These are phyloP conservation scores for Drosophila guanche DNA, from an alignment of 1,140 invertebrate genomes.

Conservation along the genomic window DNA sequence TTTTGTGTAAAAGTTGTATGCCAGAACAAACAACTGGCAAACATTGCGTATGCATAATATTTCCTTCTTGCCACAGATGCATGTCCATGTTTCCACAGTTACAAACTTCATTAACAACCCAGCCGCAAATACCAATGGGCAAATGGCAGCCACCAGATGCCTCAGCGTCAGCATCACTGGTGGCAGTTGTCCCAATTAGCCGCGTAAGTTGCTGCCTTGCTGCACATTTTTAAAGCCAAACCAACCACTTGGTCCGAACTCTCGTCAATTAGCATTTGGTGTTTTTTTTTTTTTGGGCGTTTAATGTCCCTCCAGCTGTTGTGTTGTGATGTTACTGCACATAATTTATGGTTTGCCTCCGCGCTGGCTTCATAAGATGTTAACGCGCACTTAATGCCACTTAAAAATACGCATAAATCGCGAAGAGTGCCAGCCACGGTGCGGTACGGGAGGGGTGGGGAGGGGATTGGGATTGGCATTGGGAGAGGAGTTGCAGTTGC, in stretches of 20 bases:
- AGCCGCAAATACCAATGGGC: constrained; percentile 48
- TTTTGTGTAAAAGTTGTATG: constrained; percentile 66
- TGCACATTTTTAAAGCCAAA: constrained; percentile 49
- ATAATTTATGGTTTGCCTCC: constrained; percentile 69
- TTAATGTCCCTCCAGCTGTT: constrained; percentile 52
- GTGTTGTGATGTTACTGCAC: constrained; percentile 27
- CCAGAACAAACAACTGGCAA: constrained; percentile 27
- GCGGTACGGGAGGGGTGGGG: too few species aligned
- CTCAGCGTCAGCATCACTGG: constrained; percentile 14
- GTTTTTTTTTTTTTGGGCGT: constrained; percentile 32
- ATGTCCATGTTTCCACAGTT: constrained; percentile 25
- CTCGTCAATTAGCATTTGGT: constrained; percentile 70
- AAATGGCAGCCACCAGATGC: constrained; percentile 41
- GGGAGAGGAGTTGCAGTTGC: neutral
- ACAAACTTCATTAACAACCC: constrained; percentile 66
- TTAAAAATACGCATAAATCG: constrained; percentile 81
- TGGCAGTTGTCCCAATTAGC: constrained; percentile 53
- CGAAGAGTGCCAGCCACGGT: constrained; percentile 9
- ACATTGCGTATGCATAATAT: constrained; percentile 76
- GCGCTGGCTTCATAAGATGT: constrained; percentile 72
- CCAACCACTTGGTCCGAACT: constrained; percentile 17
- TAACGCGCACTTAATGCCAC: constrained; percentile 81
- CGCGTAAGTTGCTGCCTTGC: constrained; percentile 20
- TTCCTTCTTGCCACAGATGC: constrained; percentile 59
- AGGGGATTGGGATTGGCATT: neutral